These are phyloP conservation scores for Chloroceryle aenea DNA, from an alignment of 2,113 vertebrate species.

Conservation along the genomic window DNA sequence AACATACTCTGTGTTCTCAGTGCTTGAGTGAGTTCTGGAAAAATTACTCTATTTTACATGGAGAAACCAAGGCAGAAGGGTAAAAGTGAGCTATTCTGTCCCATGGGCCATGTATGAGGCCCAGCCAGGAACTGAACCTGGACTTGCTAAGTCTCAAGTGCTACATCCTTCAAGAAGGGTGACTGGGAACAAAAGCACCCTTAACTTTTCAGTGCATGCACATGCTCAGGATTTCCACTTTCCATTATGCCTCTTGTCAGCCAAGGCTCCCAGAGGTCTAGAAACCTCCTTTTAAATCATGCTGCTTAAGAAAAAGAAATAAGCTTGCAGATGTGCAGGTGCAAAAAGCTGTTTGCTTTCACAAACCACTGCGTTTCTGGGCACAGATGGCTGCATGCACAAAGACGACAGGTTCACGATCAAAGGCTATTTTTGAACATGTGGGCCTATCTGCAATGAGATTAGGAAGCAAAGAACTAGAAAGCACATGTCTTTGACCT, in stretches of 20 bases:
- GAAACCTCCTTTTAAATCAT: neutral
- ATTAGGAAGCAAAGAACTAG: neutral
- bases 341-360: constrained; percentile 23
- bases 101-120: neutral
- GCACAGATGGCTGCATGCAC: constrained; percentile 5
- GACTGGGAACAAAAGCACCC: neutral
- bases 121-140: neutral
- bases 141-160: neutral
- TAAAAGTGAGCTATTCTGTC: neutral
- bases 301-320: constrained; percentile 2
- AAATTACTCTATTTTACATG: neutral
- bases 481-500: constrained; percentile 20
- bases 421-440: constrained; percentile 45
- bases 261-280: neutral
- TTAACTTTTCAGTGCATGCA: neutral
- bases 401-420: constrained; percentile 3
- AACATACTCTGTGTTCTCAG: neutral
- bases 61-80: neutral
- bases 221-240: neutral
- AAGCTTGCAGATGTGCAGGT: neutral
- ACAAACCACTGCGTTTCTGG: neutral
- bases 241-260: neutral
- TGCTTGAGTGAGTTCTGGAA: neutral
- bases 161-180: neutral
- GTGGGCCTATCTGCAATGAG: neutral